Evolutionary conservation across 1,140 invertebrate genomes (phyloP).

Genomic region (Acromyrmex charruanus): DNA sequence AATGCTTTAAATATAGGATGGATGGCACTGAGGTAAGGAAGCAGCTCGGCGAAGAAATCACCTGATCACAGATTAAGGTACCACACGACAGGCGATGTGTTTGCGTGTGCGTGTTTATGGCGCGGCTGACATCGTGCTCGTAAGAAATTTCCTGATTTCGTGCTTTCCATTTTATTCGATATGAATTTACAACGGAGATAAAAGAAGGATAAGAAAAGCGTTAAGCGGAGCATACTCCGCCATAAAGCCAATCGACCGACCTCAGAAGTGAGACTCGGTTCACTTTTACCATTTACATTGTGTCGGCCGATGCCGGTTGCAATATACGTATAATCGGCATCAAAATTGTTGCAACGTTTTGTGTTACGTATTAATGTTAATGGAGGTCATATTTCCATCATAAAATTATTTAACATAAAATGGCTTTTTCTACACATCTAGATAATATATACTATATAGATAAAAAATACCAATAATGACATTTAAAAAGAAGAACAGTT

Average conservation of each 20-base stretch:
- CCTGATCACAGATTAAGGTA: slow-evolving; percentile 48
- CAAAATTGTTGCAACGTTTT: background rate
- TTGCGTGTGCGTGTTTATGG: slow-evolving; percentile 26
- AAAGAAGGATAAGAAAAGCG: slow-evolving; percentile 74
- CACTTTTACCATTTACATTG: slow-evolving; percentile 40
- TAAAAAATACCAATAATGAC: background rate
- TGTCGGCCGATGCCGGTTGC: background rate
- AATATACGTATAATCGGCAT: background rate
- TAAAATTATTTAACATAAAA: slow-evolving; percentile 1
- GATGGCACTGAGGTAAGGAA: slow-evolving; percentile 28
- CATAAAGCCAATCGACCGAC: slow-evolving; percentile 69
- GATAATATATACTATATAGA: background rate
- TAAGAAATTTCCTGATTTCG: slow-evolving; percentile 69
- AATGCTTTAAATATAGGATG: slow-evolving; percentile 28
- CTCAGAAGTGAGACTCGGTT: slow-evolving; percentile 58
- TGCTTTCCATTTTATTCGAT: slow-evolving; percentile 68
- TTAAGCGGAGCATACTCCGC: slow-evolving; percentile 50
- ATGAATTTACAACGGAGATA: slow-evolving; percentile 78
- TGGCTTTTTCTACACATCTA: background rate
- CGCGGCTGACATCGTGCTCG: slow-evolving; percentile 46
- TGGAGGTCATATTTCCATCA: background rate
- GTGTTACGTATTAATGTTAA: background rate
- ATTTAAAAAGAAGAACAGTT: background rate
- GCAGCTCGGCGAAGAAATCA: slow-evolving; percentile 40
- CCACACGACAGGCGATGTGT: background rate